Conservation (phyloP, 1,140 invertebrate genomes). For the Aethina tumida region DNA sequence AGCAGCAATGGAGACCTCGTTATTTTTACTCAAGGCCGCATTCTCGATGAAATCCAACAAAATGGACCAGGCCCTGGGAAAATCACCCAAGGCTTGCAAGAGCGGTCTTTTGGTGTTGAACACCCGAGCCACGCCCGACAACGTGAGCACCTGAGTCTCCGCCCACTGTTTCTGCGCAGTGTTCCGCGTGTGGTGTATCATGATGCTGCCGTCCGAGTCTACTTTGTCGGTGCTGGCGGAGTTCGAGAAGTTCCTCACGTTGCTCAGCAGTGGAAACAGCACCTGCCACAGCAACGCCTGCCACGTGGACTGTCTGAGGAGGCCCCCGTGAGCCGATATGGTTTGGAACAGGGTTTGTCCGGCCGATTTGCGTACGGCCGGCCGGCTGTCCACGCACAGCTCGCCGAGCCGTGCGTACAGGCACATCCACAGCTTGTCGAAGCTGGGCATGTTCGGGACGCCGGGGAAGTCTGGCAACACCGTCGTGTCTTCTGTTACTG, state of each 20-base stretch:
- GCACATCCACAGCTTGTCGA: slow-evolving; percentile 94
- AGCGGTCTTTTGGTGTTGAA: slow-evolving; percentile 87
- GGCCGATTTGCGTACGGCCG: slow-evolving; percentile 94
- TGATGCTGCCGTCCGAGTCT: slow-evolving; percentile 83
- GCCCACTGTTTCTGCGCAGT: slow-evolving; percentile 99
- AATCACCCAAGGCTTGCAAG: slow-evolving; percentile 78
- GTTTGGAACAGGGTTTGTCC: slow-evolving; percentile 97
- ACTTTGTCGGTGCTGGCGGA: slow-evolving; percentile 91
- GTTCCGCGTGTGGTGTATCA: slow-evolving; percentile 97
- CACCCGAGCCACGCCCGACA: slow-evolving; percentile 53
- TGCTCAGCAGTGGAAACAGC: slow-evolving; percentile 90
- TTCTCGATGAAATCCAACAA: slow-evolving; percentile 90
- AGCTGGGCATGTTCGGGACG: slow-evolving; percentile 74
- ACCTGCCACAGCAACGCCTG: slow-evolving; percentile 84
- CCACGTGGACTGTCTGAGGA: slow-evolving; percentile 83
- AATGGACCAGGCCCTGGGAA: slow-evolving; percentile 84
- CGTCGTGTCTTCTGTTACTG: slow-evolving; percentile 55
- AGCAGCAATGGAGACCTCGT: slow-evolving; percentile 89
- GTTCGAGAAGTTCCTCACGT: slow-evolving; percentile 81
- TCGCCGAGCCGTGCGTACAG: slow-evolving; percentile 83
- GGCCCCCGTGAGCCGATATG: slow-evolving; percentile 85
- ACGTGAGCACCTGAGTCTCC: slow-evolving; percentile 75
- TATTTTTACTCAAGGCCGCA: slow-evolving; percentile 82
- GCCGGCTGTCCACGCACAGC: slow-evolving; percentile 88
- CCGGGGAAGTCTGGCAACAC: slow-evolving; percentile 77